Base-by-base conservation (phyloP, 2,113 vertebrate genomes). In the Cryptotis parvus region DNA sequence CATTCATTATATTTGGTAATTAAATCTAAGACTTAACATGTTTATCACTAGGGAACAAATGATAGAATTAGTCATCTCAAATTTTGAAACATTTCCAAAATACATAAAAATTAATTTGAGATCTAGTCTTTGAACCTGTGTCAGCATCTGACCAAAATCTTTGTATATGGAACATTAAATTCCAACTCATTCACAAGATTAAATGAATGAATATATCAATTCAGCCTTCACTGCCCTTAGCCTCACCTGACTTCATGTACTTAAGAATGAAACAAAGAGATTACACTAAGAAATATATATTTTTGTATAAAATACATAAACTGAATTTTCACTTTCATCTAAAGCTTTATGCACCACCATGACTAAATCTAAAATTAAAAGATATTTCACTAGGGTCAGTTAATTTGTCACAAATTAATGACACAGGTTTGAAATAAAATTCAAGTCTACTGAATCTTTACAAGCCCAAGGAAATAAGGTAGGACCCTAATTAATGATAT, bases 81-180 rank as follows among this genome's bases (percentile, higher is more conserved):
- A 69, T 93, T 87, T 70, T 87, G 86, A 95, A 94, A 74, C 24
- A 78, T 16, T 91, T 92, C 12, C 41, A 93, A 31, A 68, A 78
- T 39, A 37, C 14, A 94, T 49, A 61, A 93, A 86, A 70, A 89
- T 65, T 83, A 93, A 84, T 92, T 87, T 89, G 81, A 95, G 43
- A 68, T 69, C 45, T 22, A 77, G 52, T 85, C 22, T 83, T 41
- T 92, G 77, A 58, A 76, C 66, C 31, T 9, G 20, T 73, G 26
- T 58, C 63, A 76, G 66, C 31, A 65, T 85, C 74, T 91, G 24
- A 52, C 31, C 41, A 70, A 87, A 29, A 75, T 65, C 39, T 37
- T 52, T 78, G 33, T 82, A 91, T 76, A 52, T 37, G 10, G 20
- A 66, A 78, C 85, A 92, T 82, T 90, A 78, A 92, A 93, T 83